Evolutionary conservation across 1,140 invertebrate species (phyloP).

Genomic region (Drosophila busckii): DNA sequence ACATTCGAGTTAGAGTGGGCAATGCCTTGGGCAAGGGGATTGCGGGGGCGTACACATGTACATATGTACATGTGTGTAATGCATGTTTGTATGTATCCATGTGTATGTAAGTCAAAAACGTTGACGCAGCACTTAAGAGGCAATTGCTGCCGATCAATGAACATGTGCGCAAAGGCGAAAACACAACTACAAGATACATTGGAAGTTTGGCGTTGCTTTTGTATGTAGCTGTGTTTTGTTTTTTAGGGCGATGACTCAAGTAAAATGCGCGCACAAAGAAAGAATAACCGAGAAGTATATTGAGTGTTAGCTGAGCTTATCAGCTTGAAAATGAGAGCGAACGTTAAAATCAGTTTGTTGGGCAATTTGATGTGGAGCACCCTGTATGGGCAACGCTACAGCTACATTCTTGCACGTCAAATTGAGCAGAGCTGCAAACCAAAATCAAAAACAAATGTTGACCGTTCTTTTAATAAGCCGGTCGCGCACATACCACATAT

Average conservation of each 20-base stretch:
- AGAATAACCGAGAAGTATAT: not conserved
- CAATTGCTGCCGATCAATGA: slow-evolving; percentile 76
- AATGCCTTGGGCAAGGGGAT: slow-evolving; percentile 6
- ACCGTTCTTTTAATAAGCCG: slow-evolving; percentile 48
- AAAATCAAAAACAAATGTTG: slow-evolving; percentile 52
- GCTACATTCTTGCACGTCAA: slow-evolving; percentile 53
- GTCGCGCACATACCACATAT: slow-evolving; percentile 23
- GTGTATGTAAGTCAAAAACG: slow-evolving; percentile 67
- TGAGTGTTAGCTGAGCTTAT: slow-evolving; percentile 27
- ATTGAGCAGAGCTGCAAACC: slow-evolving; percentile 30
- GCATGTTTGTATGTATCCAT: slow-evolving; percentile 7
- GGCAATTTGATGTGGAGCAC: slow-evolving; percentile 10
- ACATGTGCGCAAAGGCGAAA: slow-evolving; percentile 43
- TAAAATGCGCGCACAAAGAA: slow-evolving; percentile 2
- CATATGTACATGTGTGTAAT: not conserved
- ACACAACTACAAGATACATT: slow-evolving; percentile 30
- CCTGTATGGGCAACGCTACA: slow-evolving; percentile 25
- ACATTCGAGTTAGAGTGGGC: slow-evolving; percentile 2
- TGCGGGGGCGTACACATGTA: slow-evolving; percentile 11
- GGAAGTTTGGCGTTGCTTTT: slow-evolving; percentile 39
- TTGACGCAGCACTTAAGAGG: slow-evolving; percentile 73
- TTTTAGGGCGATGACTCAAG: slow-evolving; percentile 71
- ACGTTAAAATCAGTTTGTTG: slow-evolving; percentile 7
- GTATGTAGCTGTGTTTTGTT: slow-evolving; percentile 55
- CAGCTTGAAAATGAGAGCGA: slow-evolving; percentile 32